Base-by-base conservation (phyloP, 2,113 vertebrate genomes). In the Chionomys nivalis region DNA sequence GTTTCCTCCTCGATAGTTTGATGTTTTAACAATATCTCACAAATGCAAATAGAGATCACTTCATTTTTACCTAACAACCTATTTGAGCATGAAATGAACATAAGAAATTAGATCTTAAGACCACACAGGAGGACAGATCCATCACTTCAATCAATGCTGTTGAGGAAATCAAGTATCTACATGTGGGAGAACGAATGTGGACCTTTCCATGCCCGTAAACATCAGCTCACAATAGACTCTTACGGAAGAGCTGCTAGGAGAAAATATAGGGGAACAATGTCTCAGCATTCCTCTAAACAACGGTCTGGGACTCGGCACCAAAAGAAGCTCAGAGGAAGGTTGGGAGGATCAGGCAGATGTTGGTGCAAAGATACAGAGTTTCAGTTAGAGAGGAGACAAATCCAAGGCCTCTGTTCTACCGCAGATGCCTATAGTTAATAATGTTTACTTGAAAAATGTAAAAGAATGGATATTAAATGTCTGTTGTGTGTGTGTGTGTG, bases 21-120 rank as follows among this genome's bases (percentile, higher is more conserved):
- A 96, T 87, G 44, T 89, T 91, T 76, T 49, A 79, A 24, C 26
- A 89, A 8, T 76, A 89, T 79, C 95, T 93, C 87, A 90, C 8
- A 90, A 97, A 79, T 65, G 8, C 13, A 81, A 73, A 31, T 31
- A 33, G 24, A 58, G 13, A 39, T 58, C 24, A 55, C 14, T 42
- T 73, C 73, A 13, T 12, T 28, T 66, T 78, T 89, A 70, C 39
- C 47, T 87, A 87, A 13, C 16, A 93, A 91, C 61, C 11, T 89
- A 93, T 86, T 11, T 73, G 19, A 95, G 65, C 42, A 91, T 83
- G 81, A 83, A 86, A 83, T 19, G 89, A 89, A 95, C 49, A 42
- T 2, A 10, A 33, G 90, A 92, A 90, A 76, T 47, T 89, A 33
- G n/a, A 24, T 77, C 6, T 47, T 11, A 77, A 83, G 58, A 83